Evolutionary conservation across 2,113 vertebrate species (phyloP).

Genomic region (Lophochroa leadbeateri): DNA sequence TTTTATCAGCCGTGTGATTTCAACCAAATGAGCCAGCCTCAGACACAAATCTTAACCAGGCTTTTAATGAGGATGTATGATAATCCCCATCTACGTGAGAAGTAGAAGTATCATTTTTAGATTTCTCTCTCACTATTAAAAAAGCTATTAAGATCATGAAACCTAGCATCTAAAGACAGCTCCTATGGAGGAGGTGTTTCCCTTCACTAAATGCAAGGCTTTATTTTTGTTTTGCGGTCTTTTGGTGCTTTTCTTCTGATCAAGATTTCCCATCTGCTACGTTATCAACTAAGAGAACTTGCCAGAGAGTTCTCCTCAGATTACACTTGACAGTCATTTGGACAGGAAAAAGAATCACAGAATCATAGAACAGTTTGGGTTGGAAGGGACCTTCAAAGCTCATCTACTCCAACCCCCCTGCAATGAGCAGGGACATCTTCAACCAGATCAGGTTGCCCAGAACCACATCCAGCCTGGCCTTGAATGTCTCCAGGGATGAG

Average conservation of each 20-base stretch:
- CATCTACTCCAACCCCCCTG: background rate
- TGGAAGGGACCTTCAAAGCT: background rate
- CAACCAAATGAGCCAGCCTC: background rate
- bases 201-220: background rate
- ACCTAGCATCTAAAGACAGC: background rate
- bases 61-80: background rate
- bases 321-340: background rate
- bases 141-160: background rate
- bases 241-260: background rate
- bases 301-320: background rate
- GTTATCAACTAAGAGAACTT: background rate
- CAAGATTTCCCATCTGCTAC: constrained; percentile 45
- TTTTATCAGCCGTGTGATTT: background rate
- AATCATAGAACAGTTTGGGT: background rate
- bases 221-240: constrained; percentile 3
- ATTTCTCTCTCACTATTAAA: background rate
- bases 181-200: constrained; percentile 37
- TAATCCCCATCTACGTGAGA: background rate
- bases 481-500: background rate
- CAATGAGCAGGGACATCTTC: background rate
- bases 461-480: background rate
- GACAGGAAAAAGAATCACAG: background rate
- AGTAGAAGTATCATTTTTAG: background rate
- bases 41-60: background rate
- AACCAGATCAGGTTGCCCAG: background rate